A percentile compares a stretch with the other conserved stretches of the same genome.
Conservation (phyloP, 2,113 vertebrate genomes). For the Butorides virescens region DNA sequence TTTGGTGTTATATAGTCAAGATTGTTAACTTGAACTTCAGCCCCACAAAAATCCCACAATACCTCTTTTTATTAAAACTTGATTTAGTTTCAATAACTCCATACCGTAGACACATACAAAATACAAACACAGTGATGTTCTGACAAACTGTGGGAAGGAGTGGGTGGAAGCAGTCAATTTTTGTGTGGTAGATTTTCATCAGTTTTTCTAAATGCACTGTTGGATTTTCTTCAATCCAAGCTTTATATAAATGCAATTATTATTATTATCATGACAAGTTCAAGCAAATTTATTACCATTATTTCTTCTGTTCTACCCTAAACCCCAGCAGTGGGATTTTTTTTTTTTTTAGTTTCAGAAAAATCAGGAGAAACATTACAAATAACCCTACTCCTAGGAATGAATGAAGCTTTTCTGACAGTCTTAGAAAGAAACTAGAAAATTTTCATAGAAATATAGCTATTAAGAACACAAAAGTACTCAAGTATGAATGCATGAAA, state of each 20-base stretch:
- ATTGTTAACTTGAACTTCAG: background rate
- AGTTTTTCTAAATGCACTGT: background rate
- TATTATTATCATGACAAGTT: background rate
- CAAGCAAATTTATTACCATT: background rate
- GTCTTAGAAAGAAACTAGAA: background rate
- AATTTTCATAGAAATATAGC: background rate
- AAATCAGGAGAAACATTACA: background rate
- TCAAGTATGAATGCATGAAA: background rate
- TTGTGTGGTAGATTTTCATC: background rate
- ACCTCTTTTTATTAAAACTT: slow-evolving; percentile 24
- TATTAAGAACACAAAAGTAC: background rate
- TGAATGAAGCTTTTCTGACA: background rate
- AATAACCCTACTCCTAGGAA: background rate
- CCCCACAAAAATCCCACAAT: background rate
- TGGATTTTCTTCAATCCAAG: background rate
- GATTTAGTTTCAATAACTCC: background rate
- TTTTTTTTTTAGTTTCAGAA: background rate
- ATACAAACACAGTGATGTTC: background rate
- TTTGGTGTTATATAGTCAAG: background rate
- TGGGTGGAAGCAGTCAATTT: background rate
- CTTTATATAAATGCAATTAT: background rate
- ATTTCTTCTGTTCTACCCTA: background rate
- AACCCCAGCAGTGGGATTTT: background rate
- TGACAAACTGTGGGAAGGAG: background rate
- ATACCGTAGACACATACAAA: background rate